A percentile compares a stretch with the other conserved stretches of the same genome.
These are phyloP conservation scores for Drosophila azteca DNA, from an alignment of 1,140 invertebrate genomes.

Conservation along the genomic window DNA sequence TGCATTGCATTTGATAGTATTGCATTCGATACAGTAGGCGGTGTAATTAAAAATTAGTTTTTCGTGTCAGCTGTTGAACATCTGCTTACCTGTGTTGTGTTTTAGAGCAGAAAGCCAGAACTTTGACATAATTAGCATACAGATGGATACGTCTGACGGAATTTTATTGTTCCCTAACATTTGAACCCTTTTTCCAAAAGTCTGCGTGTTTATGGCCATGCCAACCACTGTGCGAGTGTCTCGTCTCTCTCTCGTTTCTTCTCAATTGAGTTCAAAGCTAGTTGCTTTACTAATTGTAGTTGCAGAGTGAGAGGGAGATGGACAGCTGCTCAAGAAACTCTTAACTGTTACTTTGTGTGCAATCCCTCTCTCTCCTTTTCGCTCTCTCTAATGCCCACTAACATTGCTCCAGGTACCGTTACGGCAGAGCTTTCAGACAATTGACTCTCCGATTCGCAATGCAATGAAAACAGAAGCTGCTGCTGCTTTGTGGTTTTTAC, in stretches of 20 bases:
- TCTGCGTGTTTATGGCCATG: not conserved
- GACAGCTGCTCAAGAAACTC: slow-evolving; percentile 16
- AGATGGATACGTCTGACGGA: not conserved
- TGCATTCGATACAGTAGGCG: slow-evolving; percentile 9
- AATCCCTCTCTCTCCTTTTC: slow-evolving; percentile 22
- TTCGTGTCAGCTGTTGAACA: slow-evolving; percentile 19
- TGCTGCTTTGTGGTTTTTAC: slow-evolving; percentile 20
- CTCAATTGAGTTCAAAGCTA: slow-evolving; percentile 58
- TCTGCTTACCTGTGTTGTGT: slow-evolving; percentile 20
- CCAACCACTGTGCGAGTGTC: slow-evolving; percentile 34
- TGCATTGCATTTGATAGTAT: slow-evolving; percentile 9
- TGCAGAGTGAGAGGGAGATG: slow-evolving; percentile 10
- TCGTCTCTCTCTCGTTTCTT: slow-evolving; percentile 3
- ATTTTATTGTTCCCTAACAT: slow-evolving; percentile 12
- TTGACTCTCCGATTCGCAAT: slow-evolving; percentile 70
- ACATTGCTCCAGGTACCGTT: slow-evolving; percentile 63
- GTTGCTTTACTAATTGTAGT: slow-evolving; percentile 52
- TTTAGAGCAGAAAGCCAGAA: slow-evolving; percentile 4
- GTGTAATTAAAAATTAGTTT: not conserved
- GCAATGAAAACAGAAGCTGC: slow-evolving; percentile 35
- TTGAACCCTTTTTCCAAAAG: not conserved
- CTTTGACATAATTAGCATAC: slow-evolving; percentile 16
- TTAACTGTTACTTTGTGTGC: slow-evolving; percentile 60
- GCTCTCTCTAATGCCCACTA: not conserved
- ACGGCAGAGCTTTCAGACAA: slow-evolving; percentile 56